Conservation (phyloP, 1,140 invertebrate genomes). For the Gryon sp. region DNA sequence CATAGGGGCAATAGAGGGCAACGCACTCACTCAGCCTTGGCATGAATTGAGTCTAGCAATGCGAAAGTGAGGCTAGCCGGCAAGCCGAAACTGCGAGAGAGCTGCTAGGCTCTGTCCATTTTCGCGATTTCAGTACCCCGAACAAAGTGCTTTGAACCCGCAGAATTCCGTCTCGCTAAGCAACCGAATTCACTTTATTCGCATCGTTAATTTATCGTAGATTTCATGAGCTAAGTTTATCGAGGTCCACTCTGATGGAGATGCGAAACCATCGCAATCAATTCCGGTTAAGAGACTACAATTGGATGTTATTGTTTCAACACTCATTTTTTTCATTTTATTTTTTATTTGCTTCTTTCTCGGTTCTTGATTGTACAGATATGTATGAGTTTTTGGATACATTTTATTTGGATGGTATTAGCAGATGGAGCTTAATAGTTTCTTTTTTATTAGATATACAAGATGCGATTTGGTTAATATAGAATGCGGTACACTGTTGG, state of each 20-base stretch:
- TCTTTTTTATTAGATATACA: conserved; percentile 5
- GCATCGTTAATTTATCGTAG: conserved; percentile 30
- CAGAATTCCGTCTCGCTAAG: conserved; percentile 16
- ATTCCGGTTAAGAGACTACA: background rate
- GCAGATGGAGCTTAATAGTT: conserved; percentile 18
- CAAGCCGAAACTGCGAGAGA: conserved; percentile 64
- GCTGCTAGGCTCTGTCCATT: conserved; percentile 60
- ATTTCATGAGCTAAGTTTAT: conserved; percentile 14
- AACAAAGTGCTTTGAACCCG: conserved; percentile 47
- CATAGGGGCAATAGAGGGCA: conserved; percentile 80
- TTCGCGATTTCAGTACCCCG: conserved; percentile 29
- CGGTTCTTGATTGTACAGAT: background rate
- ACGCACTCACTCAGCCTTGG: conserved; percentile 80
- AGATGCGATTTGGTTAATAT: conserved; percentile 25
- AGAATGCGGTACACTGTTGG: conserved; percentile 30
- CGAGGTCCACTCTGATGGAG: background rate
- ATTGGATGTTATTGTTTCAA: conserved; percentile 7
- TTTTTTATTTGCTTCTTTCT: background rate
- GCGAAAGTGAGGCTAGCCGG: conserved; percentile 78
- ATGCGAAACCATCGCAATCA: conserved; percentile 1
- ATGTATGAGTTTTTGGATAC: background rate
- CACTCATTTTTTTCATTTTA: background rate
- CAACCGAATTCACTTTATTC: conserved; percentile 6
- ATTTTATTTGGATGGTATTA: conserved; percentile 15
- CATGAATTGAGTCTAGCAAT: conserved; percentile 81